phyloP scores from a whole-genome alignment of 2,113 vertebrate genomes.

The Vulpes lagopus region DNA sequence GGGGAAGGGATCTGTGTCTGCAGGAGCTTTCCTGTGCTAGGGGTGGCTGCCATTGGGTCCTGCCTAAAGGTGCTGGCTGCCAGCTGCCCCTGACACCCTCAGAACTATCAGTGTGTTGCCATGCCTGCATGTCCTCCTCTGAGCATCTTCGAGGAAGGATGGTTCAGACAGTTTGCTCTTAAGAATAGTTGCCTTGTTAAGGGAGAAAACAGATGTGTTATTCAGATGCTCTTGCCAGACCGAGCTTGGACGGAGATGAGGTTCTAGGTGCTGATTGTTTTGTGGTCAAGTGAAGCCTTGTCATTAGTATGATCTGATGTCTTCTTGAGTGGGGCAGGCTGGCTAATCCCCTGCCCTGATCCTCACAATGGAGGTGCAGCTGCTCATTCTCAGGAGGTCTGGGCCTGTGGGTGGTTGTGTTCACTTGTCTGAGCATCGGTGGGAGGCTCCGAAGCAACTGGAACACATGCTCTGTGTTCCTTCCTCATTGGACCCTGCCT shows the following conservation, averaged over 20 bases:
- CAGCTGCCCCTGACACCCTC: rapidly evolving
- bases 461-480: background rate
- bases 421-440: background rate
- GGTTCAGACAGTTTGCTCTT: background rate
- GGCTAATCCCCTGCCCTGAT: background rate
- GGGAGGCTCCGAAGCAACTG: background rate
- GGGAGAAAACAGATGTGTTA: background rate
- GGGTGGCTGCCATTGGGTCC: background rate
- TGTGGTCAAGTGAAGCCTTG: background rate
- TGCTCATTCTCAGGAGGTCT: background rate
- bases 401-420: background rate
- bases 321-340: background rate
- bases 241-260: background rate
- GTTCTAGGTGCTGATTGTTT: background rate
- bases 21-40: background rate
- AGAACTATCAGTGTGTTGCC: background rate
- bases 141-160: background rate
- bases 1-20: background rate
- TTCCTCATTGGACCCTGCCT: background rate
- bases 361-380: too few species aligned
- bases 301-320: background rate
- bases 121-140: background rate
- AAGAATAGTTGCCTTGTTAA: background rate
- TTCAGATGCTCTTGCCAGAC: background rate
- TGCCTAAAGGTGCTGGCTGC: background rate